Evolutionary conservation across 1,140 invertebrate species (phyloP).

Genomic region (Lepidurus couesii): DNA sequence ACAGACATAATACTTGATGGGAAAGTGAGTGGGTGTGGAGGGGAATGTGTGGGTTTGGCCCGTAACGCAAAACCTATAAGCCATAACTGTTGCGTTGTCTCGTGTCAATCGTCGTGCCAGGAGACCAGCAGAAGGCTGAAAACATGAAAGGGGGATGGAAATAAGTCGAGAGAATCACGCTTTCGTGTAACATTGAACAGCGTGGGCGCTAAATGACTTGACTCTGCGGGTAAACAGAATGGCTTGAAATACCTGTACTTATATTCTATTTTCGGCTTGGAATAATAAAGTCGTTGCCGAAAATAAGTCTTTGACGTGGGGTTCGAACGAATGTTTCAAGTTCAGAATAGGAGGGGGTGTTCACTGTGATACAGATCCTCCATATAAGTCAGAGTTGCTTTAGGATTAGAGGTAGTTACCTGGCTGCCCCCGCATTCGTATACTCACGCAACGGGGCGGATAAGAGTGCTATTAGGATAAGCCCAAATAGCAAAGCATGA

Average conservation of each 20-base stretch:
- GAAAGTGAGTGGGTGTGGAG: not conserved
- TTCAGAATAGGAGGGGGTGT: not conserved
- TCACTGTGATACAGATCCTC: slow-evolving; percentile 2
- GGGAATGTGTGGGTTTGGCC: not conserved
- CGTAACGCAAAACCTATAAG: not conserved
- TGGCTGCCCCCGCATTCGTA: not conserved
- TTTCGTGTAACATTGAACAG: not conserved
- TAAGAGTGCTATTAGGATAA: not conserved
- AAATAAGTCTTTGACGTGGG: slow-evolving; percentile 6
- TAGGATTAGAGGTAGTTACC: not conserved
- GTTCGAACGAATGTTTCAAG: not conserved
- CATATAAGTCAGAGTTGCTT: not conserved
- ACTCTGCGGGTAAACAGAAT: not conserved
- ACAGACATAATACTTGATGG: not conserved
- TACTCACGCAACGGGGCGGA: slow-evolving; percentile 1
- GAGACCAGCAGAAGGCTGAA: not conserved
- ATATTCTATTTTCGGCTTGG: not conserved
- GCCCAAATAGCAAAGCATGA: not conserved
- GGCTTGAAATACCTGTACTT: not conserved
- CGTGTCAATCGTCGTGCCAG: not conserved
- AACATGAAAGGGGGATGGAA: not conserved
- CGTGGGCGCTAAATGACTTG: not conserved
- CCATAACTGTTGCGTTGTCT: not conserved
- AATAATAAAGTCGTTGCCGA: not conserved
- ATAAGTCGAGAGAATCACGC: not conserved